Base-by-base conservation (phyloP, 2,797 vertebrate species). In the Enteromius treurensis region DNA sequence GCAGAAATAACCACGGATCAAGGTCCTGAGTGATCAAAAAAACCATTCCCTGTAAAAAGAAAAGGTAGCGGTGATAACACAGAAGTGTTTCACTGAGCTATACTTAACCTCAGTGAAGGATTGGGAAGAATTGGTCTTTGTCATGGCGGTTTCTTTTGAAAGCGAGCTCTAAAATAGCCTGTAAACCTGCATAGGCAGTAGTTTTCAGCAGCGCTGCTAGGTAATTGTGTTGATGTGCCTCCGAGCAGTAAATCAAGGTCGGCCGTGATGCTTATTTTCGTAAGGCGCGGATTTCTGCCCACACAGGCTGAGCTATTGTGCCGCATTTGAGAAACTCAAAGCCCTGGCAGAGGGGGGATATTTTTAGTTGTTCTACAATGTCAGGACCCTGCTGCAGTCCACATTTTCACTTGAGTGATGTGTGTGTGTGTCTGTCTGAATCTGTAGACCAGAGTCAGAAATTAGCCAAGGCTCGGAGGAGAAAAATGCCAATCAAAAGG, bases 51-150 rank as follows among this genome's bases (percentile, higher is more conserved):
- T 49, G 11, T 83, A 21, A 65, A 78, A 83, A 68, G 37, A 75
- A 71, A 86, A 70, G 77, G 21, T 64, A 47, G 26, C 53, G 13
- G n/a, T 40, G 53, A 51, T 53, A 37, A 70, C 23, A 62, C 21
- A 21, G 17, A 80, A 82, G 78, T 84, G 73, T 76, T 87, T 74
- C 49, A 53, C 53, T 71, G n/a, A 58, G 90, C 87, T 91, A 90
- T 90, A 90, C 91, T 80, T 89, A 91, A 86, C 49, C 45, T 14
- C 29, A 55, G 62, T 81, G 89, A 89, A 92, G 88, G 68, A 37
- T 84, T 34, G 32, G 42, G 65, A 65, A 29, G 14, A 42, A 70
- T 47, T 77, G 32, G 8, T 70, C 55, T 85, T 51, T 53, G 26
- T 29, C 29, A 29, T 49, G 58, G 14, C 0, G 9, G 42, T 6